These are phyloP conservation scores for Platygyra sinensis DNA, from an alignment of 64 coral and sea anemone species.

Conservation along the genomic window DNA sequence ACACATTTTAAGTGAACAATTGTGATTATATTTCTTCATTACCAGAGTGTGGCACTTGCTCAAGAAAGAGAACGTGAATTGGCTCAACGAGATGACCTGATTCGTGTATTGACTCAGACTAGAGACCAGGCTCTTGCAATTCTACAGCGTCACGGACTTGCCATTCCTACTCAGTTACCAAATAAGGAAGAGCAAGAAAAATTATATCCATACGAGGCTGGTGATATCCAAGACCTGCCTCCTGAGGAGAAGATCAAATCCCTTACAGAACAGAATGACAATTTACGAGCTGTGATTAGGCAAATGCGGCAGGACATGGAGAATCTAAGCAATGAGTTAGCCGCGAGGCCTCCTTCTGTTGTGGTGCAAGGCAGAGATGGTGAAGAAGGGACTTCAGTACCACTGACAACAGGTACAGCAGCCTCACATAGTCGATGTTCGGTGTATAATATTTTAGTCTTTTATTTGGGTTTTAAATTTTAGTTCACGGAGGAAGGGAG, in stretches of 20 bases:
- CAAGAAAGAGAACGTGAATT: conserved; percentile 75
- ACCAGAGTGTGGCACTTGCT: conserved; percentile 67
- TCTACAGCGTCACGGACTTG: conserved; percentile 88
- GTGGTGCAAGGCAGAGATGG: conserved; percentile 21
- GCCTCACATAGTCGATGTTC: too few species aligned
- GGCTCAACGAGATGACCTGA: conserved; percentile 73
- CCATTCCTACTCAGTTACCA: conserved; percentile 80
- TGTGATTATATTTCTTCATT: background rate
- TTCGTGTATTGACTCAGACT: conserved; percentile 78
- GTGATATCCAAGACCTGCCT: background rate
- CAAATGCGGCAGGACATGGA: conserved; percentile 98
- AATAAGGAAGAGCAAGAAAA: conserved; percentile 38
- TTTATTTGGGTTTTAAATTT: too few species aligned
- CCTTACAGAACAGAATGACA: conserved; percentile 69
- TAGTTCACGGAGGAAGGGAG: too few species aligned
- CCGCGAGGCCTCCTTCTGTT: conserved; percentile 57
- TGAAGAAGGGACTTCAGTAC: conserved; percentile 27
- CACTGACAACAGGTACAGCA: conserved; percentile 74
- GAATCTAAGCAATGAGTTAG: conserved; percentile 74
- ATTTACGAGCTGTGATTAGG: conserved; percentile 72
- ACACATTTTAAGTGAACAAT: too few species aligned
- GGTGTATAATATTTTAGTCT: too few species aligned
- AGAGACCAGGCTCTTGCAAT: conserved; percentile 86
- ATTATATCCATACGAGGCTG: background rate
- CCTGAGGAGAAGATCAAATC: conserved; percentile 44